phyloP scores from a whole-genome alignment of 2,113 vertebrate genomes.

The Scartelaos histophorus region DNA sequence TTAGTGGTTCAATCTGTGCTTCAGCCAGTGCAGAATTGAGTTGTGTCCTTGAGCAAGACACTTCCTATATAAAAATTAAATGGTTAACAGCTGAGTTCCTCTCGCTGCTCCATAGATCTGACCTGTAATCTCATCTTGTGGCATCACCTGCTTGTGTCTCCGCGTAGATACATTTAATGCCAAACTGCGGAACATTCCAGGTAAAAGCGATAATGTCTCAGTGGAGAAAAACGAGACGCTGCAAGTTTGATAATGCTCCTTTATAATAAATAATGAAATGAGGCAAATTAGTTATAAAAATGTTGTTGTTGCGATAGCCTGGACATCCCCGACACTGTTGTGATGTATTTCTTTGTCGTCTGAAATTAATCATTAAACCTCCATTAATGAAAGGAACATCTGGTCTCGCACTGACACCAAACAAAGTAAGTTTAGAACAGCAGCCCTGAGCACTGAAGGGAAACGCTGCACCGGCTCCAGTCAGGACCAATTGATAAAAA shows the following conservation, averaged over 20 bases:
- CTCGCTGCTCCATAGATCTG: too few relatives aligned
- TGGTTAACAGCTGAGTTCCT: too few relatives aligned
- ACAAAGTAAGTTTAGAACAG: neutral
- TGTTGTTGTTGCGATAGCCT: neutral
- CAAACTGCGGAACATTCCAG: too few relatives aligned
- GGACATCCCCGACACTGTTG: neutral
- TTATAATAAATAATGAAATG: neutral
- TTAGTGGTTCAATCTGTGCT: too few relatives aligned
- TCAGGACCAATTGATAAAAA: conserved; percentile 3
- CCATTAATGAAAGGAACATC: conserved; percentile 7
- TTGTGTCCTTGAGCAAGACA: too few relatives aligned
- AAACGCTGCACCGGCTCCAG: neutral
- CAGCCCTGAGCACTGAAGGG: neutral
- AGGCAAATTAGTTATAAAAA: neutral
- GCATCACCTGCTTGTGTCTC: too few relatives aligned
- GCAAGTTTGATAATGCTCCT: neutral
- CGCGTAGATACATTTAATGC: too few relatives aligned
- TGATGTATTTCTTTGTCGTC: neutral
- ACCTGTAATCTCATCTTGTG: too few relatives aligned
- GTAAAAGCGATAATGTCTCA: too few relatives aligned
- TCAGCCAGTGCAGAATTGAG: too few relatives aligned
- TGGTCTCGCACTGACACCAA: neutral
- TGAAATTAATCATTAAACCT: conserved; percentile 1
- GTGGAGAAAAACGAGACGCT: neutral
- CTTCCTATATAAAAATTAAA: too few relatives aligned